These are phyloP conservation scores for Pitta sordida DNA, from an alignment of 2,113 vertebrate genomes.

Conservation along the genomic window DNA sequence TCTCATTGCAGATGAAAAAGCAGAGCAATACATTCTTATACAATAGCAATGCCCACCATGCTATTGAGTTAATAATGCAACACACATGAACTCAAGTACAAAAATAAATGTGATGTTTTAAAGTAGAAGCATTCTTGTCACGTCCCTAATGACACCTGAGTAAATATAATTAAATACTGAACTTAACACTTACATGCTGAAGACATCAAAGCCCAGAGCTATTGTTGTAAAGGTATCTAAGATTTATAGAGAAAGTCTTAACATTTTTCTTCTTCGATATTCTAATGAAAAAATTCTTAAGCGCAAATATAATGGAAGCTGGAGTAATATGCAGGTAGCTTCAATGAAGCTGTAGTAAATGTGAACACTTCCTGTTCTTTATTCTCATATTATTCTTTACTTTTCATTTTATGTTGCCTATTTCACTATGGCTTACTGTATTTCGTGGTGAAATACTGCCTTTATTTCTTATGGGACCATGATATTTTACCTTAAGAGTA, in stretches of 20 bases:
- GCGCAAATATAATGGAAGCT: neutral
- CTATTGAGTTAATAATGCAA: conserved; percentile 12
- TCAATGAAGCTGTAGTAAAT: neutral
- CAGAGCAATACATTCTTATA: neutral
- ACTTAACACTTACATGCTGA: neutral
- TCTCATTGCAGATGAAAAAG: conserved; percentile 11
- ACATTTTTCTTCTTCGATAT: neutral
- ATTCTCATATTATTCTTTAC: neutral
- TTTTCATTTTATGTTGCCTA: neutral
- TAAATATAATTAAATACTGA: neutral
- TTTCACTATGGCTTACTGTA: neutral
- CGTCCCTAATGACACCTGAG: neutral
- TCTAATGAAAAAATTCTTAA: conserved; percentile 1
- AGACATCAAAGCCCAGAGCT: neutral
- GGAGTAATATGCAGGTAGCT: neutral
- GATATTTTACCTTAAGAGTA: neutral
- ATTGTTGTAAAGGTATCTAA: neutral
- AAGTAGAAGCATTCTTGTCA: neutral
- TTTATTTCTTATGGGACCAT: neutral
- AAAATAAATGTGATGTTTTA: conserved; percentile 1
- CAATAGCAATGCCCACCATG: conserved; percentile 17
- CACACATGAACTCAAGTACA: neutral
- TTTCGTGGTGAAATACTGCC: neutral
- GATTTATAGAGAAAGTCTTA: neutral
- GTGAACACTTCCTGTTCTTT: neutral